A percentile compares a stretch with the other conserved stretches of the same genome.
Conservation (phyloP, 2,797 vertebrate genomes). For the Tamandua tetradactyla region DNA sequence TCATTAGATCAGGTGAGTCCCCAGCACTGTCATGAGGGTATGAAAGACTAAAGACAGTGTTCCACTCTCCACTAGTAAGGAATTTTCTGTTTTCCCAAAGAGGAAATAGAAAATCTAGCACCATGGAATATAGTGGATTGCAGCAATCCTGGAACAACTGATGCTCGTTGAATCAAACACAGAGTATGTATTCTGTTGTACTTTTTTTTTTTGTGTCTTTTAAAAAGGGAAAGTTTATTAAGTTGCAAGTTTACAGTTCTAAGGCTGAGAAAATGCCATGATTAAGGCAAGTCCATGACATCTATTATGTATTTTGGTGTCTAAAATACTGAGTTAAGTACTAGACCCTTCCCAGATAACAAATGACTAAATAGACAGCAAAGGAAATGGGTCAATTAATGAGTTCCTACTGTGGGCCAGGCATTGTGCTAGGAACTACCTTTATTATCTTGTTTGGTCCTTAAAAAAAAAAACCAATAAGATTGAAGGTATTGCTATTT, state of each 20-base stretch:
- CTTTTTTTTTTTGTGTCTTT: too few species aligned
- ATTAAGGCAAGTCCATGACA: too few species aligned
- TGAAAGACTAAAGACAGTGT: background rate
- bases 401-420: background rate
- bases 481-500: background rate
- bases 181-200: too few species aligned
- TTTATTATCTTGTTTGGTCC: background rate
- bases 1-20: too few species aligned
- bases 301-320: background rate
- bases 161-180: background rate
- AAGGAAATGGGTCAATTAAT: background rate
- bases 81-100: background rate
- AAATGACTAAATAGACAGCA: background rate
- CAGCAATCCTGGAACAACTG: background rate
- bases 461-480: background rate
- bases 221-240: too few species aligned
- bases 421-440: background rate
- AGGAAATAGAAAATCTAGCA: background rate
- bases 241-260: too few species aligned
- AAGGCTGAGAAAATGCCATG: too few species aligned
- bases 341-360: background rate
- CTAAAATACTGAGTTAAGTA: background rate
- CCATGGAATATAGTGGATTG: accelerated
- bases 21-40: background rate
- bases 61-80: background rate